A percentile compares a stretch with the other conserved stretches of the same genome.
Conservation (phyloP, 2,113 vertebrate species). For the Pollimyrus isidori region DNA sequence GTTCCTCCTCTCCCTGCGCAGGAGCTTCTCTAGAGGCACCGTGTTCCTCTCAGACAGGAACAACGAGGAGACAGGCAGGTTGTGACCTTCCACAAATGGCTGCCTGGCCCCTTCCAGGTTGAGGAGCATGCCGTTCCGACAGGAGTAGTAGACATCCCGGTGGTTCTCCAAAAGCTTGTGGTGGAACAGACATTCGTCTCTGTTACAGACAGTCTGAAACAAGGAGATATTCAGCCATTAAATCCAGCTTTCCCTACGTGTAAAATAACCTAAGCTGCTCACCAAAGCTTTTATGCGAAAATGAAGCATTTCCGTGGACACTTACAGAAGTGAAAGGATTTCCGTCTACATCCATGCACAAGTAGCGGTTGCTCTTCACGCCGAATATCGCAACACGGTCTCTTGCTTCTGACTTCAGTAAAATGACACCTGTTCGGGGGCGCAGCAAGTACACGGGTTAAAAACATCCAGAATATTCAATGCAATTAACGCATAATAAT, state of each 20-base stretch:
- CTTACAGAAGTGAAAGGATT: slow-evolving; percentile 83
- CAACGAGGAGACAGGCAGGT: slow-evolving; percentile 77
- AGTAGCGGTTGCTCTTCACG: slow-evolving; percentile 75
- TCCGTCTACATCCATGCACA: slow-evolving; percentile 80
- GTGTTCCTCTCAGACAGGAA: slow-evolving; percentile 72
- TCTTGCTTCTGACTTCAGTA: slow-evolving; percentile 72
- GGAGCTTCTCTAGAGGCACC: slow-evolving; percentile 70
- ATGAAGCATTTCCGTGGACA: not conserved
- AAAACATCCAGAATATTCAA: not conserved
- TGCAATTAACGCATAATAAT: not conserved
- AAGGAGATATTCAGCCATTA: not conserved
- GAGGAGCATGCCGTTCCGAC: slow-evolving; percentile 70
- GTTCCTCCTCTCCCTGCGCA: slow-evolving; percentile 72
- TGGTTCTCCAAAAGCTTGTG: slow-evolving; percentile 83
- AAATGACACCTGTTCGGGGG: slow-evolving; percentile 66
- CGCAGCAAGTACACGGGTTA: not conserved
- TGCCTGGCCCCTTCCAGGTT: slow-evolving; percentile 77
- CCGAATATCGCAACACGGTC: slow-evolving; percentile 79
- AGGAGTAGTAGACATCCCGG: slow-evolving; percentile 81
- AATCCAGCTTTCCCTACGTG: not conserved
- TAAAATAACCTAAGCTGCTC: not conserved
- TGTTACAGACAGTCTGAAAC: slow-evolving; percentile 67
- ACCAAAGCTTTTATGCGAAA: not conserved
- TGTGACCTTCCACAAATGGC: slow-evolving; percentile 62
- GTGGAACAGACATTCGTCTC: slow-evolving; percentile 73